Evolutionary conservation across 2,888 invertebrate species (phyloP).

Genomic region (Megamerina dolium): DNA sequence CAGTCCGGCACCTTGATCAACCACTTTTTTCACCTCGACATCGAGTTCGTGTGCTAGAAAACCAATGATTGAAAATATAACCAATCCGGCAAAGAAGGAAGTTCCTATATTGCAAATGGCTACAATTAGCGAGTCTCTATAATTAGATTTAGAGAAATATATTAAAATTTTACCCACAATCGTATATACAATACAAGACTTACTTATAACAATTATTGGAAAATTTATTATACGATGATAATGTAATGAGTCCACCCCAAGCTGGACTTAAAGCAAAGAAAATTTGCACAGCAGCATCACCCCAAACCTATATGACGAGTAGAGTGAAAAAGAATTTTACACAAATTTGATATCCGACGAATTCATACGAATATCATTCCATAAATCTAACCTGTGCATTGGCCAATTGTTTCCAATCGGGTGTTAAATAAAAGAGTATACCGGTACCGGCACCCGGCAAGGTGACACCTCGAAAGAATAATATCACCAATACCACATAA

Average conservation of each 20-base stretch:
- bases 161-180: background rate
- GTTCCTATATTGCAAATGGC: conserved; percentile 71
- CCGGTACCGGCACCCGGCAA: conserved; percentile 73
- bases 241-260: conserved; percentile 80
- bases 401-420: conserved; percentile 65
- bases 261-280: conserved; percentile 82
- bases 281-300: conserved; percentile 79
- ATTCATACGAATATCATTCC: background rate
- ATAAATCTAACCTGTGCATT: conserved; percentile 59
- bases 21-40: conserved; percentile 64
- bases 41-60: conserved; percentile 71
- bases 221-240: conserved; percentile 81
- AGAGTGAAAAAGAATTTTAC: background rate
- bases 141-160: conserved; percentile 12
- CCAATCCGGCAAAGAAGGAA: conserved; percentile 74
- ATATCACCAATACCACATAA: conserved; percentile 66
- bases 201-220: conserved; percentile 75
- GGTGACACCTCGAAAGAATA: conserved; percentile 72
- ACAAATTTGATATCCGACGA: background rate
- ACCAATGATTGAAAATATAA: conserved; percentile 76
- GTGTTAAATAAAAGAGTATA: conserved; percentile 71
- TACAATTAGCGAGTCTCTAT: conserved; percentile 68
- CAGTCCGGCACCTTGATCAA: conserved; percentile 71
- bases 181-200: conserved; percentile 18
- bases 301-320: conserved; percentile 60